Base-by-base conservation (phyloP, 2,113 vertebrate genomes). In the Herpailurus yagouaroundi region DNA sequence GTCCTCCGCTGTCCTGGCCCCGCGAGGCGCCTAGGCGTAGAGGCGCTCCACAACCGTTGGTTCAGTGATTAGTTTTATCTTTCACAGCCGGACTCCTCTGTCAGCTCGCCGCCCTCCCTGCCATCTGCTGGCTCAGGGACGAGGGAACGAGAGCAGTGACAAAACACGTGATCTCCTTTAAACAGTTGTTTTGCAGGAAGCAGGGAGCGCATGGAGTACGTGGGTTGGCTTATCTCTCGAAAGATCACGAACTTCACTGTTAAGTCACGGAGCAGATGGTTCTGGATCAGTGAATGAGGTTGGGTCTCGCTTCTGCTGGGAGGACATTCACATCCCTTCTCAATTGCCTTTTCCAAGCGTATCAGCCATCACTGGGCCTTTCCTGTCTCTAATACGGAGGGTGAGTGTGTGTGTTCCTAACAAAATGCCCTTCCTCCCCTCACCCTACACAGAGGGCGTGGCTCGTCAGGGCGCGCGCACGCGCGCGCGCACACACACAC, bases 21-120 rank as follows among this genome's bases (percentile, higher is more conserved):
- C 19, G 0, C 9, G 0, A 0, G 10, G 16, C 2, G n/a, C 74
- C 69, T 1, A 8, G 12, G n/a, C 2, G 0, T 0, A 27, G 52
- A 21, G 31, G 66, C 12, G 7, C 45, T 82, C 25, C 7, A 14
- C 15, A 9, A 4, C 15, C 25, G 0, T 6, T 8, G 21, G 5
- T 5, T 60, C 57, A 85, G 45, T 16, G 3, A 5, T 13, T 41
- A 36, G 69, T 23, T 18, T 64, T 14, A 12, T n/a, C 52, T 89
- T 63, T 68, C 33, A 80, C 25, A 25, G 5, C 45, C 2, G 7
- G 36, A 14, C 14, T 90, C 2, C 11, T 45, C 31, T 36, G 36
- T 66, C 16, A 69, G 73, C 21, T 77, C 1, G 50, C 66, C 66
- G 81, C 33, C 19, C 14, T 4, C 1, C 52, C 16, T 5, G 6